Conservation (phyloP, 2,113 vertebrate species). For the Nerophis ophidion region DNA sequence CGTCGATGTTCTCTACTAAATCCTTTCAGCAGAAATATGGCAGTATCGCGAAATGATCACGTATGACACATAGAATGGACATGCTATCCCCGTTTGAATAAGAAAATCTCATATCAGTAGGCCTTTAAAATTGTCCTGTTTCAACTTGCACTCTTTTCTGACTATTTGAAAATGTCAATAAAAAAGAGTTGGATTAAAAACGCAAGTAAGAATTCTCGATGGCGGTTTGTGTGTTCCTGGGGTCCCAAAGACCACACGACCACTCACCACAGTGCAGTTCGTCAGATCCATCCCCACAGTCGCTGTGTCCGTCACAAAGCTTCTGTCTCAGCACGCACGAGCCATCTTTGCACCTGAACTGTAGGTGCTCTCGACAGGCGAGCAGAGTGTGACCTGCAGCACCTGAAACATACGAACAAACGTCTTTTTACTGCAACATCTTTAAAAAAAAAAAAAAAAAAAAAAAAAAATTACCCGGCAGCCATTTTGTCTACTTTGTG, state of each 20-base stretch:
- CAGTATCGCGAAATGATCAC: too few relatives aligned
- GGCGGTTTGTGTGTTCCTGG: neutral
- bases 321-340: constrained; percentile 50
- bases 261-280: constrained; percentile 71
- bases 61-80: too few relatives aligned
- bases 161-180: too few relatives aligned
- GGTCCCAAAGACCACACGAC: neutral
- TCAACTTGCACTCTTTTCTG: too few relatives aligned
- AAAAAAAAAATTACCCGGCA: neutral
- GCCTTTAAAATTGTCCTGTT: too few relatives aligned
- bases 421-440: neutral
- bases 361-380: constrained; percentile 36
- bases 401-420: constrained; percentile 7
- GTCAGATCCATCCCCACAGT: constrained; percentile 71
- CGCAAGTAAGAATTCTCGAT: too few relatives aligned
- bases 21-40: too few relatives aligned
- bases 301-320: constrained; percentile 56
- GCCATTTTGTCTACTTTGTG: neutral
- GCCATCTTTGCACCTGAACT: constrained; percentile 63
- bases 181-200: too few relatives aligned
- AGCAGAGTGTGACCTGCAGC: constrained; percentile 16
- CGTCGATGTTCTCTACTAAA: too few relatives aligned
- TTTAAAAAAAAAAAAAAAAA: too few relatives aligned
- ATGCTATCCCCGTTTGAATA: too few relatives aligned
- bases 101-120: too few relatives aligned